Evolutionary conservation across 1,140 invertebrate genomes (phyloP).

Genomic region (Drosophila ambigua): DNA sequence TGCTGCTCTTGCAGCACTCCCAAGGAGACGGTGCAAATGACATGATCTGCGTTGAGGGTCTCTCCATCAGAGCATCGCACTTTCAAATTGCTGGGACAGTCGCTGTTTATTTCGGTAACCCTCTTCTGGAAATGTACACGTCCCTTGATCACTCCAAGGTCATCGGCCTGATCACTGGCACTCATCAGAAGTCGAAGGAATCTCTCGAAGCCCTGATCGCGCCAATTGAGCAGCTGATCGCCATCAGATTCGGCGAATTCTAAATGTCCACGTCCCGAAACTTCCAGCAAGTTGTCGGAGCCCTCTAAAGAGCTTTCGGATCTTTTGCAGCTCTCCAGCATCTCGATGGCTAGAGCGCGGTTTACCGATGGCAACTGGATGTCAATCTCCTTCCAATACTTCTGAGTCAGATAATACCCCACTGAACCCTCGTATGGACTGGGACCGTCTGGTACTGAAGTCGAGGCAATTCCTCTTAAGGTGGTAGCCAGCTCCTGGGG

Average conservation of each 20-base stretch:
- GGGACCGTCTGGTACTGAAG: constrained; percentile 6
- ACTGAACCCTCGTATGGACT: constrained; percentile 49
- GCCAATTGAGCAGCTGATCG: constrained; percentile 86
- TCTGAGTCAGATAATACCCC: constrained; percentile 77
- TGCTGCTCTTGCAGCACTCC: constrained; percentile 88
- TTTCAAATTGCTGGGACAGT: constrained; percentile 25
- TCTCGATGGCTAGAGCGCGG: constrained; percentile 67
- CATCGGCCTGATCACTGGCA: constrained; percentile 83
- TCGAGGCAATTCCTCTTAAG: constrained; percentile 35
- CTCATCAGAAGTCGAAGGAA: constrained; percentile 85
- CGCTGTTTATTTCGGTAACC: constrained; percentile 84
- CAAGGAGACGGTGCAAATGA: constrained; percentile 88
- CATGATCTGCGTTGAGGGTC: constrained; percentile 86
- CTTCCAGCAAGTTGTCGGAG: constrained; percentile 85
- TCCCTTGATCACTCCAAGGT: constrained; percentile 37
- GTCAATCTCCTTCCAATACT: constrained; percentile 27
- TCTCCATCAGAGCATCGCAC: constrained; percentile 86
- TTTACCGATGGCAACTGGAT: constrained; percentile 14
- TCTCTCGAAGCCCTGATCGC: constrained; percentile 83
- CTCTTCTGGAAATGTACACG: constrained; percentile 79
- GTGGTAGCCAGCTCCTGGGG: constrained; percentile 42
- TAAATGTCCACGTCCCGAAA: constrained; percentile 61
- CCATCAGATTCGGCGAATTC: constrained; percentile 86
- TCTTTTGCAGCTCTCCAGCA: constrained; percentile 85
- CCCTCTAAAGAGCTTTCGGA: constrained; percentile 85